Evolutionary conservation across 2,888 invertebrate species (phyloP).

Genomic region (Molorchus minor): DNA sequence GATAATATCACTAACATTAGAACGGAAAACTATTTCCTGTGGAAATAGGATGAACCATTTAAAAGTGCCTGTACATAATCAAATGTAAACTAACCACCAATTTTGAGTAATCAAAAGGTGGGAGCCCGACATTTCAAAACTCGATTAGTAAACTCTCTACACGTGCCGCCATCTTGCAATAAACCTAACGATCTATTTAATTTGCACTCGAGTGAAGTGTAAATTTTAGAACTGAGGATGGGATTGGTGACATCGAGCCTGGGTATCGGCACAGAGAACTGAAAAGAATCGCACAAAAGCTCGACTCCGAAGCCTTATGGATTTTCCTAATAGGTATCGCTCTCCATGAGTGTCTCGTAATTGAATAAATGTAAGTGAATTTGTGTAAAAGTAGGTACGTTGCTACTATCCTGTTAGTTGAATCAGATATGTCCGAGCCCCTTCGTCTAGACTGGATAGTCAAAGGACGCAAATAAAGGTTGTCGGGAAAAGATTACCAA

Average conservation of each 20-base stretch:
- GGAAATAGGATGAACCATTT: too few species aligned
- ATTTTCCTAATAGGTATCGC: constrained; percentile 38
- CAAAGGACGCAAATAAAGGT: too few species aligned
- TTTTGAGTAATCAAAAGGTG: too few species aligned
- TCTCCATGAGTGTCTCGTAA: constrained; percentile 36
- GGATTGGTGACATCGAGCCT: constrained; percentile 14
- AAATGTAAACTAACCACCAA: too few species aligned
- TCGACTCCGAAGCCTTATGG: constrained; percentile 27
- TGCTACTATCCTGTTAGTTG: constrained; percentile 29
- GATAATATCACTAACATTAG: too few species aligned
- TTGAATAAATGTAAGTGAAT: constrained; percentile 37
- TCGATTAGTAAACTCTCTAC: too few species aligned
- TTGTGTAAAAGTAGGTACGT: constrained; percentile 28
- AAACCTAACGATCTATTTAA: constrained; percentile 20
- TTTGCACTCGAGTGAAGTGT: too few species aligned
- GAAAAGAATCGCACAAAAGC: constrained; percentile 31
- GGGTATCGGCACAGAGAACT: constrained; percentile 15
- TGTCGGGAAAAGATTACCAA: too few species aligned
- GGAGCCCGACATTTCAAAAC: too few species aligned
- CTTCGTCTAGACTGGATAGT: not conserved
- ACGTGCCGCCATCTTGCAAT: constrained; percentile 10
- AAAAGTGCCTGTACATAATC: too few species aligned
- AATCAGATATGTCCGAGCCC: constrained; percentile 6
- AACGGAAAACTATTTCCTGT: too few species aligned
- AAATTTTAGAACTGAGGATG: constrained; percentile 24